Percentiles rank a stretch among this genome's conserved stretches.
Evolutionary conservation across 2,797 vertebrate species (phyloP).

Genomic region (Streptopelia turtur): DNA sequence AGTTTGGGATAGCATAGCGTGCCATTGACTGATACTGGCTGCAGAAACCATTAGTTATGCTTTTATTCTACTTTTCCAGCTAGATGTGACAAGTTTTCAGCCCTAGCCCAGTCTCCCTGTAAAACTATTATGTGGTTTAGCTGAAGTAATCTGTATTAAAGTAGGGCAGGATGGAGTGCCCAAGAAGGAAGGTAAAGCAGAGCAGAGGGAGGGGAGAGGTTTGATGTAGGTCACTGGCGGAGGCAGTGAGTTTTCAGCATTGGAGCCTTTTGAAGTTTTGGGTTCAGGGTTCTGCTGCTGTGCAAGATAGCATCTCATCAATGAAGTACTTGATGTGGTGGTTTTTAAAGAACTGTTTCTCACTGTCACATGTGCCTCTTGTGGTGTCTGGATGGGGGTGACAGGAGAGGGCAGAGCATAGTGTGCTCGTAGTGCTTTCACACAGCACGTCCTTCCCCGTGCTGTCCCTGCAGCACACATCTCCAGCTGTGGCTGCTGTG

Average conservation of each 20-base stretch:
- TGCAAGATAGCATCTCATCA: neutral
- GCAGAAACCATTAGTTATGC: neutral
- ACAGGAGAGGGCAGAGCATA: neutral
- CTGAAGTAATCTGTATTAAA: conserved; percentile 55
- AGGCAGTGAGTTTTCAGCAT: neutral
- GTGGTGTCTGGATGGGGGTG: neutral
- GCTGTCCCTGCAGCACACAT: neutral
- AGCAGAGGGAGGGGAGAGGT: neutral
- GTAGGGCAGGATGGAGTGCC: conserved; percentile 43
- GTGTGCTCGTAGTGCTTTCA: neutral
- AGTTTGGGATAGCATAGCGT: neutral
- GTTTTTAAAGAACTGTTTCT: neutral
- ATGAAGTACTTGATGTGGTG: neutral
- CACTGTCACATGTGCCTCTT: fast-evolving
- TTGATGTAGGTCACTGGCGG: conserved; percentile 35
- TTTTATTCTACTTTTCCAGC: neutral
- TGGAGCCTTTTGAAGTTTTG: neutral
- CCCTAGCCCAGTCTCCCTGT: neutral
- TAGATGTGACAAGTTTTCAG: neutral
- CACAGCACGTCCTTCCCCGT: neutral
- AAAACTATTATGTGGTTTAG: conserved; percentile 33
- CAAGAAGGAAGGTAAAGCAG: conserved; percentile 34
- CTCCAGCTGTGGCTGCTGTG: neutral
- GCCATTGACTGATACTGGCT: neutral
- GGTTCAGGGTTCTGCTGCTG: neutral